Conservation (phyloP, 2,888 invertebrate species). For the Oithona nana region DNA sequence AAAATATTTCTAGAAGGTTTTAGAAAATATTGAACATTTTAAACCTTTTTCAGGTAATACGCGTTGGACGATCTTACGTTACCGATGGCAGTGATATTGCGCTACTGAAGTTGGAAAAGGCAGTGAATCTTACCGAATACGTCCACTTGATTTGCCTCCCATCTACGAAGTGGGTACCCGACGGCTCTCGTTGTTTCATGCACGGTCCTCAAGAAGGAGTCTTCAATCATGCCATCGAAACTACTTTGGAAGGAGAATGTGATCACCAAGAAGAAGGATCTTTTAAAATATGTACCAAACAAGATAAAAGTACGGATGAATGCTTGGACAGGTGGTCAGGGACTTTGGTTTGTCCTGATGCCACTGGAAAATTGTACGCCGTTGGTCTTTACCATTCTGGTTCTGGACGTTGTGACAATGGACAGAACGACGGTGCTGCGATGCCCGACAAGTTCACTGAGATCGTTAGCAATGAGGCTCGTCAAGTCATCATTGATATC, state of each 20-base stretch:
- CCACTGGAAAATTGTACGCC: neutral
- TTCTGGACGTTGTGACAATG: neutral
- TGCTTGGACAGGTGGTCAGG: conserved; percentile 13
- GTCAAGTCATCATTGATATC: neutral
- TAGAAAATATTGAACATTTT: no score
- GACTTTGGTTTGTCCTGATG: conserved; percentile 3
- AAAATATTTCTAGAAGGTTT: neutral
- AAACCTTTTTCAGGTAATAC: no score
- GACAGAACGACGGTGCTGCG: neutral
- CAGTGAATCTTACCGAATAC: neutral
- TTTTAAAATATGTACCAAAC: conserved; percentile 4
- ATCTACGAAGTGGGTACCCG: conserved; percentile 6
- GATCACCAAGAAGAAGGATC: neutral
- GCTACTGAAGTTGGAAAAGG: neutral
- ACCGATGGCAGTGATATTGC: neutral
- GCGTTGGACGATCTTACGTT: neutral
- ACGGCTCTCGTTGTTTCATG: neutral
- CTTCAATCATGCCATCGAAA: conserved; percentile 10
- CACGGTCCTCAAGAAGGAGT: neutral
- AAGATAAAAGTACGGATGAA: neutral
- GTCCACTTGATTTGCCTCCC: neutral
- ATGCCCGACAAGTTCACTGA: neutral
- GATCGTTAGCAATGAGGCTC: neutral
- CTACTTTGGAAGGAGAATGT: neutral
- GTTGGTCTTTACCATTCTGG: conserved; percentile 1